These are phyloP conservation scores for Scotopteryx bipunctaria DNA, from an alignment of 2,888 invertebrate genomes.

Conservation along the genomic window DNA sequence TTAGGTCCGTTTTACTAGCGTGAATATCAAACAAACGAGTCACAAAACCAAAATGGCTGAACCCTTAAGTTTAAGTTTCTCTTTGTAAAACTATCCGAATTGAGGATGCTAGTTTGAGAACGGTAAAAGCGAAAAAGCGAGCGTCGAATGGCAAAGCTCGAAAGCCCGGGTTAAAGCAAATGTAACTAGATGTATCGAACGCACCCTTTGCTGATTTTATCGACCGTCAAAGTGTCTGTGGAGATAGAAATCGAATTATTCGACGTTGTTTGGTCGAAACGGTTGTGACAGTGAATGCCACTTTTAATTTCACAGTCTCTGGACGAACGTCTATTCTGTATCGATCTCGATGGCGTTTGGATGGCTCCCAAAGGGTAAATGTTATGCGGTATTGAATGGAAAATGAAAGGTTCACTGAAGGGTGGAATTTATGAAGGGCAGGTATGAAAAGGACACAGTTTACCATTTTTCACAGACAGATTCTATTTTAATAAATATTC, in stretches of 20 bases:
- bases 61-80: conserved; percentile 27
- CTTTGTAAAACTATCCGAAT: conserved; percentile 27
- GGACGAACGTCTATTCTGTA: conserved; percentile 4
- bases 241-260: conserved; percentile 53
- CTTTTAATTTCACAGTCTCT: conserved; percentile 34
- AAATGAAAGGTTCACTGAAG: not conserved
- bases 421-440: no score
- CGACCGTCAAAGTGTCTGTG: conserved; percentile 52
- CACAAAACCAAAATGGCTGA: not conserved
- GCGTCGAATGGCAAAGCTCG: conserved; percentile 37
- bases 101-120: conserved; percentile 32
- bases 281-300: conserved; percentile 25
- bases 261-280: conserved; percentile 18
- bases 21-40: conserved; percentile 2
- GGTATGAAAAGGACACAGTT: no score
- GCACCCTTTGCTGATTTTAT: conserved; percentile 53
- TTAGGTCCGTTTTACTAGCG: not conserved
- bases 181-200: conserved; percentile 48
- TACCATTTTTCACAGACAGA: no score
- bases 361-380: conserved; percentile 6
- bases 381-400: not conserved
- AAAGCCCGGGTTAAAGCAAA: conserved; percentile 44
- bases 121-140: conserved; percentile 40
- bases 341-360: conserved; percentile 11
- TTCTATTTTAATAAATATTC: no score